Evolutionary conservation across 2,888 invertebrate species (phyloP), one percentile per base, ranked within the genome.

Genomic region (Drosophila incognita): DNA sequence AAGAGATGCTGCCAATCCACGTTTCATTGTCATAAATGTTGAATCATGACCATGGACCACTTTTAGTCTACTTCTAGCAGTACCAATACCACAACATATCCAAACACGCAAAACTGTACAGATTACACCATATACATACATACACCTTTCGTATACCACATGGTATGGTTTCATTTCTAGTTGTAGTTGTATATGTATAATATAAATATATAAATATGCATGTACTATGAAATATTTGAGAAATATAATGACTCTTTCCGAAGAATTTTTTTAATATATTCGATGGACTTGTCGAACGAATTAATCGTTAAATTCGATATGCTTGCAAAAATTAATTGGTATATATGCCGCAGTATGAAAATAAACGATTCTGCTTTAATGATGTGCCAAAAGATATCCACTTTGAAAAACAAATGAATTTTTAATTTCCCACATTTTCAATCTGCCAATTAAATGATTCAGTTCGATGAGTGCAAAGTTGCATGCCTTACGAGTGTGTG

Each of bases 1-100:
- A 46, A 56, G 60, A 75, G 70, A 54, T 66, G 70, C 58, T 63
- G 49, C 62, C 71, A 63, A 71, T 76, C 76, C 49, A n/a, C 4
- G 52, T n/a, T 52, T 46, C 59, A 71, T 57, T 67, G 71, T 76
- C 77, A 61, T 51, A 52, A 70, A 68, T 73, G 63, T 73, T 74
- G 46, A 68, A 73, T 64, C 74, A 69, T 65, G 74, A 6, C 74
- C 65, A 53, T 66, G 74, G 36, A 49, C 62, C 52, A 70, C 46
- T 59, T 69, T 48, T 21, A 31, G 52, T 40, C 24, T 46, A 38
- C n/a, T 49, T 27, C 11, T 13, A 27, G 7, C 27, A 13, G 18
- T 18, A 27, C 54, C 18, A 36, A 18, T 18, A 27, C 15, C 13
- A 38, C 36, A 11, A 29, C 4, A 40, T n/a, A n/a, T 13, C 11